Evolutionary conservation across 2,888 invertebrate species (phyloP).

Genomic region (Catocala fraxini): DNA sequence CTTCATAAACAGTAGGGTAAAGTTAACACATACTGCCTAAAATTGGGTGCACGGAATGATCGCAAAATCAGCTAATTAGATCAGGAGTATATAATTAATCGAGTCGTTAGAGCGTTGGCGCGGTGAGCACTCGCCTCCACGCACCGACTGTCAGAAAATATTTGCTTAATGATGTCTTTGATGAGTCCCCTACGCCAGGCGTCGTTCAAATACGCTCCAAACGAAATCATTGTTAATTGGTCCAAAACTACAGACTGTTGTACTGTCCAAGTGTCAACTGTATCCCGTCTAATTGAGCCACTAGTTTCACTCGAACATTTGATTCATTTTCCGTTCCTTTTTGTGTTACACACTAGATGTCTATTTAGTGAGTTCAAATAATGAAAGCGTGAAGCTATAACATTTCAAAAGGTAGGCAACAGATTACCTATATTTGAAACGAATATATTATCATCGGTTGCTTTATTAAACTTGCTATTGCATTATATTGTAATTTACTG

Average conservation of each 20-base stretch:
- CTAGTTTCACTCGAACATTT: neutral
- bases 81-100: constrained; percentile 62
- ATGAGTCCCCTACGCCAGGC: constrained; percentile 41
- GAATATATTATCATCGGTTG: too few species aligned
- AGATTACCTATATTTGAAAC: too few species aligned
- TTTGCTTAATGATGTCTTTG: constrained; percentile 66
- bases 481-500: neutral
- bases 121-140: constrained; percentile 33
- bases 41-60: constrained; percentile 53
- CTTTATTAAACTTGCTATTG: neutral
- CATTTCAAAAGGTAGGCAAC: too few species aligned
- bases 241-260: constrained; percentile 29
- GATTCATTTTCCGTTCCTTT: constrained; percentile 11
- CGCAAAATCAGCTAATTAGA: constrained; percentile 61
- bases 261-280: constrained; percentile 7
- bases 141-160: constrained; percentile 58
- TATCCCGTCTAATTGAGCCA: constrained; percentile 3
- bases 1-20: constrained; percentile 6
- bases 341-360: constrained; percentile 3
- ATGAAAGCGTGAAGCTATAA: constrained; percentile 6
- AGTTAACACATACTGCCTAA: constrained; percentile 44
- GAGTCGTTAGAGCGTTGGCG: constrained; percentile 50
- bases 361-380: constrained; percentile 19
- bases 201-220: constrained; percentile 50
- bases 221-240: constrained; percentile 51